Conservation (phyloP, 2,888 invertebrate species). For the Tupiocoris notatus region DNA sequence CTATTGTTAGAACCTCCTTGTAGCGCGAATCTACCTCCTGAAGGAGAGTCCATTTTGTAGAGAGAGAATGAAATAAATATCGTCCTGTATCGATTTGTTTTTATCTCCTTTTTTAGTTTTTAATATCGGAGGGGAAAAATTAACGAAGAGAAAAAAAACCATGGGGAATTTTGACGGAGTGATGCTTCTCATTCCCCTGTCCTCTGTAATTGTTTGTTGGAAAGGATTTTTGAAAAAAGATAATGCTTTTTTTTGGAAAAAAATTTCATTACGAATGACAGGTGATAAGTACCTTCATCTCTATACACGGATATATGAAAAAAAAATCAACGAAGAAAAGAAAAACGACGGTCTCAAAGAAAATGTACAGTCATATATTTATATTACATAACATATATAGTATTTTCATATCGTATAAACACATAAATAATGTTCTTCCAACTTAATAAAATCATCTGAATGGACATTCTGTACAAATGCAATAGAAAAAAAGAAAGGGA, state of each 20-base stretch:
- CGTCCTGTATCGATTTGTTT: neutral
- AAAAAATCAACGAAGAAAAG: neutral
- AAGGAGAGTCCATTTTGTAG: neutral
- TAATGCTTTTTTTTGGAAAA: neutral
- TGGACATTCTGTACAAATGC: constrained; percentile 38
- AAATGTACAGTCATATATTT: constrained; percentile 48
- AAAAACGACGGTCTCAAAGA: constrained; percentile 25
- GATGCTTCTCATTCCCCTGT: neutral
- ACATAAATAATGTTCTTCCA: constrained; percentile 46
- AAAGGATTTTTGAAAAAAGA: neutral
- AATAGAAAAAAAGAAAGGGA: constrained; percentile 39
- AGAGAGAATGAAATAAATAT: neutral
- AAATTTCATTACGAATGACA: neutral
- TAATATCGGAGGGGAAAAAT: no score
- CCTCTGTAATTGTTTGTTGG: neutral
- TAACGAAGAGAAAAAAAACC: no score
- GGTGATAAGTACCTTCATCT: neutral
- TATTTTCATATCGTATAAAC: constrained; percentile 45
- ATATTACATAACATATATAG: constrained; percentile 41
- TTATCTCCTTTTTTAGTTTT: no score
- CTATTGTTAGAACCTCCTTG: constrained; percentile 14
- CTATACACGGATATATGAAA: neutral
- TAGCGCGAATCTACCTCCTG: constrained; percentile 17
- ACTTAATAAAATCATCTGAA: constrained; percentile 47
- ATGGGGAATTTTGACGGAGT: no score